Evolutionary conservation across 1,140 invertebrate genomes (phyloP), one percentile per base, ranked within the genome.

Genomic region (Propsilocerus akamusi): DNA sequence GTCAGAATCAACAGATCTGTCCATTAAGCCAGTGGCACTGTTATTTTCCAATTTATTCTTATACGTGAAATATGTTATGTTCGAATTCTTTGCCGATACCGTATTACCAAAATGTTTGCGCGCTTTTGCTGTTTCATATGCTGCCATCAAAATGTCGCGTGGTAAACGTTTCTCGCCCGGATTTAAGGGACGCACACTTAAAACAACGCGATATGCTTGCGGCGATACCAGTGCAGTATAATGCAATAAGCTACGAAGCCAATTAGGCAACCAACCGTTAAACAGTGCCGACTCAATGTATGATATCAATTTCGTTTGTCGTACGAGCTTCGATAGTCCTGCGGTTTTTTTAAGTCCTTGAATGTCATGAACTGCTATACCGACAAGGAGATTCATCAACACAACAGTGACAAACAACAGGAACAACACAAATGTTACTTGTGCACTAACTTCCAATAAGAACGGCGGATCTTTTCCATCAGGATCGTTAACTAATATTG

Each of bases 281-380:
- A 80, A 80, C 10, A 83, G 58, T 0, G 80, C 80, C 20, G 76
- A 63, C 56, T 85, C 82, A 51, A 84, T 77, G 53, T 83, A 82
- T 17, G 78, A 78, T 24, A 85, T 83, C 0, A 84, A 60, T 59
- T 84, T 81, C 1, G 82, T 84, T 60, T 84, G 81, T n/a, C 81
- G 69, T 5, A 84, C 81, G 2, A 85, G 65, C 57, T 83, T 81
- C 0, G 80, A 80, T 2, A 85, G 62, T 0, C 78, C 81, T 0
- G 81, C 82, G 0, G 81, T 83, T 64, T 83, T 83, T 53, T 83
- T 79, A 1, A 85, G 62, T 0, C 81, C 78, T 54, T 85, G 81
- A 47, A 86, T 86, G 60, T 86, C 82, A 51, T 83, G 78, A 1
- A 86, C 83, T 0, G 83, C 83, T 51, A 86, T 82, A 55, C 83